A percentile compares a stretch with the other conserved stretches of the same genome.
Evolutionary conservation across 1,140 invertebrate genomes (phyloP).

Genomic region (Cydia amplana): DNA sequence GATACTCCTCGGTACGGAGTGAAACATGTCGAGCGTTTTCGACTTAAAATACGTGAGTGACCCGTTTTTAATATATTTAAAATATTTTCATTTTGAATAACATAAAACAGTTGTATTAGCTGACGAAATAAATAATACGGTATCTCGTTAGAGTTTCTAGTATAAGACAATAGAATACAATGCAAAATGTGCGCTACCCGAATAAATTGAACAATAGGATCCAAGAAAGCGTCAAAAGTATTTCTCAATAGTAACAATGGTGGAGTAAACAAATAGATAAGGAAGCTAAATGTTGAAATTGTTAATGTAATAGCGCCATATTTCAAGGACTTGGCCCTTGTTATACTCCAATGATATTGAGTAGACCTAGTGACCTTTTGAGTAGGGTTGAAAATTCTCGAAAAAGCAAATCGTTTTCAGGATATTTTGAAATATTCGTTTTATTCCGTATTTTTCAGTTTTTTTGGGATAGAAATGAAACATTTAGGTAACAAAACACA

Average conservation of each 20-base stretch:
- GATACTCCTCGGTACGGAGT: no score
- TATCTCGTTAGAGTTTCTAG: not conserved
- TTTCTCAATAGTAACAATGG: slow-evolving; percentile 13
- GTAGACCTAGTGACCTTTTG: no score
- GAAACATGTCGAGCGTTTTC: no score
- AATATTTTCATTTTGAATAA: no score
- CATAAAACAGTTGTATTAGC: not conserved
- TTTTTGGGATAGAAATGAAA: no score
- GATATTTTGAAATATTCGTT: no score
- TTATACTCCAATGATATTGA: not conserved
- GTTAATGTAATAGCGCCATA: not conserved
- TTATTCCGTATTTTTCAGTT: no score
- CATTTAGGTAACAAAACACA: no score
- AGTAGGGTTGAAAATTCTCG: no score
- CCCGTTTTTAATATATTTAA: no score
- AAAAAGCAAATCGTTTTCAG: no score
- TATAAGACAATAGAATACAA: slow-evolving; percentile 10
- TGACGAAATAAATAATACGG: slow-evolving; percentile 13
- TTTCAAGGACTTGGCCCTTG: slow-evolving; percentile 16
- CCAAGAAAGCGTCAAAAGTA: slow-evolving; percentile 22
- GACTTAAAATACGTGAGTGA: no score
- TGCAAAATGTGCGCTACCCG: not conserved
- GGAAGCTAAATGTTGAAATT: slow-evolving; percentile 14
- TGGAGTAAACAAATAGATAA: slow-evolving; percentile 14
- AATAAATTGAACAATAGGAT: slow-evolving; percentile 23